Evolutionary conservation across 2,888 invertebrate genomes (phyloP), one percentile per base, ranked within the genome.

Genomic region (Belgica antarctica): DNA sequence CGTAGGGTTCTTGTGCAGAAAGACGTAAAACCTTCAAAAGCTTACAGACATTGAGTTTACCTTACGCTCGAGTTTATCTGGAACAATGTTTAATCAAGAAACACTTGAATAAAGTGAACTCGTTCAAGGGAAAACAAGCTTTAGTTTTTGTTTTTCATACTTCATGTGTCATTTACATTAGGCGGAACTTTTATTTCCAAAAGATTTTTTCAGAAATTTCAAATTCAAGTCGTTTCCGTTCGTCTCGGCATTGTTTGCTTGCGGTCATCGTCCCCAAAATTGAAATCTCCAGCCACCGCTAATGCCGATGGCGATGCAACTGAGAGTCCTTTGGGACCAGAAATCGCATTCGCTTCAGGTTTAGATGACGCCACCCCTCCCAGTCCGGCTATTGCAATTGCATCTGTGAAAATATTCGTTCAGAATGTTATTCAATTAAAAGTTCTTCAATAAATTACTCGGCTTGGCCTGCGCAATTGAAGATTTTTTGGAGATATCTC

Each of bases 261-360:
- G 1, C 34, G 2, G 10, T 63, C 34, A 8, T 36, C 41, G 17
- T 63, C 63, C 1, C 41, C 41, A 36, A 62, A 62, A 31, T 36
- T n/a, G 41, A 70, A 68, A n/a, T 71, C 62, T 7, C 73, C 83
- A 22, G 83, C 82, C 15, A 83, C 79, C 1, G 84, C 82, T 17
- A 83, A 82, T 17, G 82, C 83, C 62, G 78, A 77, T 22, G 83
- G 83, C 72, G 81, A 81, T 0, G 83, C 79, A 15, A 83, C 76
- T 0, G 82, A 81, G 62, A 82, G 73, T 15, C 83, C 83, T 71
- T 79, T 80, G 70, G 79, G 78, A 27, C 83, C 83, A 19, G 80
- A 82, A 22, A 83, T 75, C 1, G 84, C 83, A 10, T 82, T 82
- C 7, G 78, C 82, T 62, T 78, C 75, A 2, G 83, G 83, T 12